These are phyloP conservation scores for Drosophila littoralis DNA, from an alignment of 1,140 invertebrate genomes.

Conservation along the genomic window DNA sequence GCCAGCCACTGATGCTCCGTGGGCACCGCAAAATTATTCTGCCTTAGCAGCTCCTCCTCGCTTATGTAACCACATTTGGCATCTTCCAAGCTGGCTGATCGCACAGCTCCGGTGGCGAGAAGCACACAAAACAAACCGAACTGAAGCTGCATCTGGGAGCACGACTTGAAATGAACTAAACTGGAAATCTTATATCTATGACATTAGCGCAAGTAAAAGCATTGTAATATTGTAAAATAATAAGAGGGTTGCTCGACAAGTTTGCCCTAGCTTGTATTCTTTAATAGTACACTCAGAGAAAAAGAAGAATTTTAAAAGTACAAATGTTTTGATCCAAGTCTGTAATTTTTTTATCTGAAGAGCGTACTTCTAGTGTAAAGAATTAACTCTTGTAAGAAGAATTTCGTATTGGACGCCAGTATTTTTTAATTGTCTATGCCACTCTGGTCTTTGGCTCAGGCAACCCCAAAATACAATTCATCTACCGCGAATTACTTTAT, in stretches of 20 bases:
- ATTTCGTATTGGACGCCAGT: too few relatives aligned
- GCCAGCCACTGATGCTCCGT: slow-evolving; percentile 69
- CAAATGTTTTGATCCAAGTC: neutral
- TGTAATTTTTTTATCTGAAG: too few relatives aligned
- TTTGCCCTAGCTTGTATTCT: neutral
- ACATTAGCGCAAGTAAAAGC: neutral
- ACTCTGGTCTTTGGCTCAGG: too few relatives aligned
- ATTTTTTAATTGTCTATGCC: too few relatives aligned
- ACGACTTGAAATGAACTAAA: slow-evolving; percentile 50
- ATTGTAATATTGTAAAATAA: neutral
- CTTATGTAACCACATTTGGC: slow-evolving; percentile 40
- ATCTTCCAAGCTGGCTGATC: slow-evolving; percentile 16
- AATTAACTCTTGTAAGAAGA: too few relatives aligned
- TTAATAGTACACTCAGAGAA: too few relatives aligned
- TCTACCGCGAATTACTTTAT: too few relatives aligned
- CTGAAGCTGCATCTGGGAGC: slow-evolving; percentile 47
- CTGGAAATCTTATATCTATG: slow-evolving; percentile 2
- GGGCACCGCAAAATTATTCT: slow-evolving; percentile 40
- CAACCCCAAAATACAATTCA: too few relatives aligned
- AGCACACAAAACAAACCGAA: slow-evolving; percentile 31
- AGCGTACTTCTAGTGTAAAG: too few relatives aligned
- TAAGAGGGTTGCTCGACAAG: slow-evolving; percentile 16
- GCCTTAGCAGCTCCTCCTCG: slow-evolving; percentile 47
- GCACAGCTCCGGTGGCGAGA: slow-evolving; percentile 7
- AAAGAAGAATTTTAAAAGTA: too few relatives aligned